Conservation (phyloP, 2,113 vertebrate genomes). For the Lepidothrix coronata region DNA sequence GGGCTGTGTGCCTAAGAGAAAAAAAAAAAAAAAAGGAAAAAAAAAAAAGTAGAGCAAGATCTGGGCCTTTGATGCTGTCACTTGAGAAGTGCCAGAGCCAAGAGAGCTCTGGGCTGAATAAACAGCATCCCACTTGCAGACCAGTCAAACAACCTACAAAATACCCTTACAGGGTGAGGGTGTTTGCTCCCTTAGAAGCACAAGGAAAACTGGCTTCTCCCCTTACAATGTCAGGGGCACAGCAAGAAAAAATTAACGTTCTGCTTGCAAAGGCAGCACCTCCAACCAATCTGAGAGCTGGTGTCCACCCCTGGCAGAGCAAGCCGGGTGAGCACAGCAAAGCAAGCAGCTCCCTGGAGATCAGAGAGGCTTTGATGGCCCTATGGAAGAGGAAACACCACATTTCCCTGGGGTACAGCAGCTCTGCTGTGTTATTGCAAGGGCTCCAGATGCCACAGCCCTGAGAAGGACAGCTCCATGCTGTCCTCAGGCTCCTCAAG, state of each 20-base stretch:
- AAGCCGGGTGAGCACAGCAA: not conserved
- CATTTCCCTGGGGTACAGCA: not conserved
- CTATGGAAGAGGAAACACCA: fast-evolving
- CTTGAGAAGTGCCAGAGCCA: constrained; percentile 53
- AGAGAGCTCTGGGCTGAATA: constrained; percentile 3
- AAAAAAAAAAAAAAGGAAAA: not conserved
- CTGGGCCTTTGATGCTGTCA: constrained; percentile 2
- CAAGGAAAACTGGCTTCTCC: not conserved
- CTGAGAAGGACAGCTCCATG: not conserved
- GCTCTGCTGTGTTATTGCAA: not conserved
- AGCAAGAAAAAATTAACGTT: not conserved
- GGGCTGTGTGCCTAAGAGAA: not conserved
- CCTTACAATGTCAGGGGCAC: not conserved
- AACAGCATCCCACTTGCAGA: constrained; percentile 3
- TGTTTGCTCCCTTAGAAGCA: not conserved
- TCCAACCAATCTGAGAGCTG: not conserved
- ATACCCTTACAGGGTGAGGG: not conserved
- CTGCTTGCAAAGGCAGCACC: not conserved
- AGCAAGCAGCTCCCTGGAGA: not conserved
- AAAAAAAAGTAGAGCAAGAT: not conserved
- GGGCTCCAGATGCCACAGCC: not conserved
- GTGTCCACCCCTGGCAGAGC: fast-evolving
- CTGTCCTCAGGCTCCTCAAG: not conserved
- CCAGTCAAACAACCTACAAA: constrained; percentile 1
- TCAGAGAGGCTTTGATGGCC: not conserved